These are phyloP conservation scores for Limnephilus marmoratus DNA, from an alignment of 2,888 invertebrate species.

Conservation along the genomic window DNA sequence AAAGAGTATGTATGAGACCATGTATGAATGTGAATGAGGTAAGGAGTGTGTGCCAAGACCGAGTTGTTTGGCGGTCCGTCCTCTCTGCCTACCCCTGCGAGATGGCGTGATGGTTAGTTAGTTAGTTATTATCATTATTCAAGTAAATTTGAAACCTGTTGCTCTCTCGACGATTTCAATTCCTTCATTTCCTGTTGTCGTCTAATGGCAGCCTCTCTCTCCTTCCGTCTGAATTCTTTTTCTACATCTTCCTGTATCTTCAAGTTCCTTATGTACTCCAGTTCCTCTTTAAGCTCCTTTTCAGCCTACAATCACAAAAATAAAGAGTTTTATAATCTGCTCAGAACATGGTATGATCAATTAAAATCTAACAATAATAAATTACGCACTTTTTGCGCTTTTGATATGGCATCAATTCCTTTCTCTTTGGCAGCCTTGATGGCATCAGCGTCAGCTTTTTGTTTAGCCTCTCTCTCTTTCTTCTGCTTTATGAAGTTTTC, in stretches of 20 bases:
- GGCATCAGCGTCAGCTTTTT: conserved; percentile 76
- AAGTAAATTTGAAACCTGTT: conserved; percentile 73
- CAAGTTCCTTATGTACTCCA: conserved; percentile 75
- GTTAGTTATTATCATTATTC: background rate
- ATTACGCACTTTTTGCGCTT: conserved; percentile 75
- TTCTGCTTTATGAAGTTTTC: conserved; percentile 81
- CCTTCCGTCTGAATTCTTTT: conserved; percentile 82
- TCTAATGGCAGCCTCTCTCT: conserved; percentile 79
- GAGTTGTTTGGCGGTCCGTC: too few species aligned
- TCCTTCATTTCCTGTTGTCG: conserved; percentile 76
- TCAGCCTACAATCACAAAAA: conserved; percentile 71
- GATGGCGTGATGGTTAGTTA: too few species aligned
- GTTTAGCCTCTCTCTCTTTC: conserved; percentile 78
- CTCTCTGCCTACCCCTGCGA: too few species aligned
- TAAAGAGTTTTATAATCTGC: background rate
- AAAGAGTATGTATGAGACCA: too few species aligned
- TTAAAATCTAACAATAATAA: background rate
- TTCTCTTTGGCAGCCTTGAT: conserved; percentile 80
- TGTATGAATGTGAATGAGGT: too few species aligned
- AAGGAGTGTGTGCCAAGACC: too few species aligned
- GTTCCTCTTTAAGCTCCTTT: conserved; percentile 74
- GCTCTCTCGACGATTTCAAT: conserved; percentile 76
- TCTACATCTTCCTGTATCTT: conserved; percentile 80
- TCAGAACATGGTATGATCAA: conserved; percentile 48
- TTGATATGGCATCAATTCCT: conserved; percentile 79